phyloP scores from a whole-genome alignment of 2,113 vertebrate genomes.

The Furnarius figulus region DNA sequence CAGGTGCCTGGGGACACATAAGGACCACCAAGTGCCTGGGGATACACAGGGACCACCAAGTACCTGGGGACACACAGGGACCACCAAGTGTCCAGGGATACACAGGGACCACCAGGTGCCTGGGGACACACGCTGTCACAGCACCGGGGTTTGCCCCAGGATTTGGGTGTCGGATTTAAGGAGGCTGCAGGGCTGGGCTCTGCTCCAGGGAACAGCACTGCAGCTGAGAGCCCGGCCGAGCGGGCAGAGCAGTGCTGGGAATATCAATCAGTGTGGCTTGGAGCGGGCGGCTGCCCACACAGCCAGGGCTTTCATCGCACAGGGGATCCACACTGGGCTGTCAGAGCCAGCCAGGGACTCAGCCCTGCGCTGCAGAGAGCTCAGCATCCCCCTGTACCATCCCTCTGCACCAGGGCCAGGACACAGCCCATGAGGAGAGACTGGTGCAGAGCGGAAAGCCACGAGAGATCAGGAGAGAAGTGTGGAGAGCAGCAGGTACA shows the following conservation, averaged over 20 bases:
- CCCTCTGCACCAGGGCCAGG: background rate
- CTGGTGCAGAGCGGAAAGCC: background rate
- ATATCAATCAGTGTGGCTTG: slow-evolving; percentile 61
- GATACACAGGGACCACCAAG: background rate
- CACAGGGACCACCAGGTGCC: too few species aligned
- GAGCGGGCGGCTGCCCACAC: background rate
- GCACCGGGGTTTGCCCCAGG: background rate
- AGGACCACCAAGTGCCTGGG: too few species aligned
- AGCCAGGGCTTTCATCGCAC: slow-evolving; percentile 39
- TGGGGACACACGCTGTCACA: fast-evolving
- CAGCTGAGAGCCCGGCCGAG: slow-evolving; percentile 51
- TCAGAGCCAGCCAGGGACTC: background rate
- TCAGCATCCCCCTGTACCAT: background rate
- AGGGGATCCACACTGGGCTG: background rate
- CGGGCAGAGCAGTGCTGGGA: slow-evolving; percentile 58
- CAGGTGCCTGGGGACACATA: too few species aligned
- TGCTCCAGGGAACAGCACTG: slow-evolving; percentile 25
- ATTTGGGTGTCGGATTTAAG: background rate
- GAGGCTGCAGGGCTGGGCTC: slow-evolving; percentile 24
- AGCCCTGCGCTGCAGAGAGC: background rate
- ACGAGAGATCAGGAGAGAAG: background rate
- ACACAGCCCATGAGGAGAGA: background rate
- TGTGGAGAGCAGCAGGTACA: background rate
- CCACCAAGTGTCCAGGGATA: too few species aligned
- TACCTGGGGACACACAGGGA: too few species aligned